phyloP scores from a whole-genome alignment of 1,140 invertebrate genomes.

The Drosophila trapezifrons region DNA sequence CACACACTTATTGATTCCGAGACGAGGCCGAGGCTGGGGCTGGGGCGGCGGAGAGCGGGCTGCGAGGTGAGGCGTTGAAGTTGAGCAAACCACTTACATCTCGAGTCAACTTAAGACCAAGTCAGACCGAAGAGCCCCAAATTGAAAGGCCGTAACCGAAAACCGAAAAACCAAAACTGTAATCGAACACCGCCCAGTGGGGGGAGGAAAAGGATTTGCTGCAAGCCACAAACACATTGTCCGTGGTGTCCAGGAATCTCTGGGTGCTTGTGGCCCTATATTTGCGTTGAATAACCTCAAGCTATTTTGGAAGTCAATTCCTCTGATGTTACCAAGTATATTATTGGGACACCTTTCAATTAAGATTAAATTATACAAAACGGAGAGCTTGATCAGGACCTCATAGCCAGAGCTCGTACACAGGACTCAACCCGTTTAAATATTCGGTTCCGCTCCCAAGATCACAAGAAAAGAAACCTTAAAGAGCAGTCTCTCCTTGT shows the following conservation, averaged over 20 bases:
- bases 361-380: neutral
- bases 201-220: neutral
- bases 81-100: conserved; percentile 57
- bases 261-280: neutral
- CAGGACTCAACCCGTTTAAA: too few species aligned
- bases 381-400: too few species aligned
- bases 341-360: neutral
- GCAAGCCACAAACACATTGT: conserved; percentile 29
- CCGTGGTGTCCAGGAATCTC: conserved; percentile 16
- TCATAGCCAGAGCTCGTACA: too few species aligned
- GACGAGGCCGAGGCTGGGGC: too few species aligned
- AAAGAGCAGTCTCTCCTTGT: too few species aligned
- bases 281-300: neutral
- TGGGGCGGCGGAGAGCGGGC: too few species aligned
- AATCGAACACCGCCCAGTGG: conserved; percentile 35
- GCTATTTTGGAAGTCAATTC: neutral
- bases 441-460: too few species aligned
- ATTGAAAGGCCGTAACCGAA: conserved; percentile 55
- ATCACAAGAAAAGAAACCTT: too few species aligned
- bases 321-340: too few species aligned
- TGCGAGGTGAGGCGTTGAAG: conserved; percentile 13
- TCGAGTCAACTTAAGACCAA: conserved; percentile 45
- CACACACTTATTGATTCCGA: conserved; percentile 68
- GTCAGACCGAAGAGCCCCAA: conserved; percentile 18
- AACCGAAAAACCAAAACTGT: conserved; percentile 52